Conservation (phyloP, 2,888 invertebrate species). For the Cyclophora punctaria region DNA sequence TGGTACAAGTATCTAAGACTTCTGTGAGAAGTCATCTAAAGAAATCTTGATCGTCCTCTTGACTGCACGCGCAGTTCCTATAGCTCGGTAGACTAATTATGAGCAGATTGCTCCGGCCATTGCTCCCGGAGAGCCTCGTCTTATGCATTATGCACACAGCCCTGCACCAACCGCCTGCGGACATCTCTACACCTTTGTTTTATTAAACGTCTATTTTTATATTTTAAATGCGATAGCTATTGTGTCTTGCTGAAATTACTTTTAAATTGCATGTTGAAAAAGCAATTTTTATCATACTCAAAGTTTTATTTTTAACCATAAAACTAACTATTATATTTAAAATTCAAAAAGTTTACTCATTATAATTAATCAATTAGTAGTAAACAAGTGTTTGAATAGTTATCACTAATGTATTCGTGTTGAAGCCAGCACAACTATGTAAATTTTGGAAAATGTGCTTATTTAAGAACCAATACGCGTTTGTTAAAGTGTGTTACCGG, state of each 20-base stretch:
- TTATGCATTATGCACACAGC: conserved; percentile 35
- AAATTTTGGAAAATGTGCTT: conserved; percentile 31
- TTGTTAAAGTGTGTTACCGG: conserved; percentile 46
- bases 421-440: conserved; percentile 10
- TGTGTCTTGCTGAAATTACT: not conserved
- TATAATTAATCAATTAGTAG: no score
- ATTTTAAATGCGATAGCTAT: not conserved
- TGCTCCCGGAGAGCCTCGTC: conserved; percentile 35
- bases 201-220: conserved; percentile 10
- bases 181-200: conserved; percentile 18
- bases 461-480: conserved; percentile 28
- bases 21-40: conserved; percentile 38
- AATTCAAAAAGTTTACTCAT: no score
- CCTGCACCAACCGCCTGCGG: conserved; percentile 25
- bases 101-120: conserved; percentile 48
- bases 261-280: not conserved
- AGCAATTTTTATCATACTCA: no score
- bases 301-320: no score
- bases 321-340: no score
- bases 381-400: no score
- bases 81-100: conserved; percentile 45
- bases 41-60: conserved; percentile 27
- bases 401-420: no score
- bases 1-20: conserved; percentile 3
- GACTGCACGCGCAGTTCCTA: conserved; percentile 22